Evolutionary conservation across 2,888 invertebrate species (phyloP).

Genomic region (Sphaerophoria rueppellii): DNA sequence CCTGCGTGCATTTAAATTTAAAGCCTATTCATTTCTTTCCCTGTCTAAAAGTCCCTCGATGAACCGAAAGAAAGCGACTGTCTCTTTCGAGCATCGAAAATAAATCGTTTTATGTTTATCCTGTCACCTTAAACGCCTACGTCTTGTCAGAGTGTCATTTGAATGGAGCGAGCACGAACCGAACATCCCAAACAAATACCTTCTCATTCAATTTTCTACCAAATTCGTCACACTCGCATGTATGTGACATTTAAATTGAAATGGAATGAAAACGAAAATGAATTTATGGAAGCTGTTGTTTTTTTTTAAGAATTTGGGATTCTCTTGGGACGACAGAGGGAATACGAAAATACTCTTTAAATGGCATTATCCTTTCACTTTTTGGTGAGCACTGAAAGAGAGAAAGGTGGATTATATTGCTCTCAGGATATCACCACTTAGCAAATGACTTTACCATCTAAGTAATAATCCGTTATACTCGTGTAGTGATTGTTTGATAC

Average conservation of each 20-base stretch:
- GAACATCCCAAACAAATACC: background rate
- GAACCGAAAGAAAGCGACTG: slow-evolving; percentile 2
- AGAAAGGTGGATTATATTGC: background rate
- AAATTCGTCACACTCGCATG: slow-evolving; percentile 34
- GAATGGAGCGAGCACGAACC: background rate
- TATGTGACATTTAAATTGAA: slow-evolving; percentile 47
- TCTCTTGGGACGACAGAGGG: background rate
- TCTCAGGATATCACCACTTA: slow-evolving; percentile 28
- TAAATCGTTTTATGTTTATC: slow-evolving; percentile 42
- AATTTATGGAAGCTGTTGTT: background rate
- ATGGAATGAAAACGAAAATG: slow-evolving; percentile 41
- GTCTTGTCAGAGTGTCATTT: slow-evolving; percentile 18
- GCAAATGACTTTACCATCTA: slow-evolving; percentile 56
- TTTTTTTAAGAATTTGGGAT: slow-evolving; percentile 1
- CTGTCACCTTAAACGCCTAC: slow-evolving; percentile 42
- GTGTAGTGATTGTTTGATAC: slow-evolving; percentile 19
- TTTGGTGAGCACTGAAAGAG: background rate
- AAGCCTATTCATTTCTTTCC: slow-evolving; percentile 10
- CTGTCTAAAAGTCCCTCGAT: background rate
- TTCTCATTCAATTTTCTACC: slow-evolving; percentile 35
- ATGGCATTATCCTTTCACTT: background rate
- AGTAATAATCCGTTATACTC: slow-evolving; percentile 45
- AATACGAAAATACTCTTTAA: background rate
- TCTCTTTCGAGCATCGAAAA: background rate
- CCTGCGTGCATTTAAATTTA: slow-evolving; percentile 22